phyloP scores from a whole-genome alignment of 2,888 invertebrate genomes.

The Brassicogethes aeneus region DNA sequence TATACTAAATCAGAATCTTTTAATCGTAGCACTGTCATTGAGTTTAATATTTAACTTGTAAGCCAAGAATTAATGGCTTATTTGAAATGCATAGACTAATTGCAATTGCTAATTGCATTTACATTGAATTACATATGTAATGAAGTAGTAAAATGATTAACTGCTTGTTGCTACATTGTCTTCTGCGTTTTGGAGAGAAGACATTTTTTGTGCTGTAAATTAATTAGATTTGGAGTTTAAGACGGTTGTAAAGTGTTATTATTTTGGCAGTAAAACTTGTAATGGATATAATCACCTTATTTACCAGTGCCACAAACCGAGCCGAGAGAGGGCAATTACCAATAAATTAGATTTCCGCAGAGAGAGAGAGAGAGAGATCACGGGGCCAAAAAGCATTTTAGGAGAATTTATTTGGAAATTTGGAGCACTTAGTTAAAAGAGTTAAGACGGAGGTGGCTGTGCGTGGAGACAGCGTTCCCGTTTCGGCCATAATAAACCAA shows the following conservation, averaged over 20 bases:
- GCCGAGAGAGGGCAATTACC: neutral
- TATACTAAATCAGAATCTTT: too few species aligned
- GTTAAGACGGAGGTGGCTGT: neutral
- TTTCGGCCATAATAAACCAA: conserved; percentile 22
- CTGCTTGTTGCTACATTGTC: neutral
- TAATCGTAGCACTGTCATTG: neutral
- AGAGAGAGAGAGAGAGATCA: too few species aligned
- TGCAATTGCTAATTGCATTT: neutral
- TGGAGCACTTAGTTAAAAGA: neutral
- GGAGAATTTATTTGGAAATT: neutral
- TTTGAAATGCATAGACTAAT: neutral
- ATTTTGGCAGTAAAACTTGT: too few species aligned
- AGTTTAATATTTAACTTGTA: neutral
- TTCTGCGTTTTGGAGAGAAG: too few species aligned
- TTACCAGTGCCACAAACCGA: neutral
- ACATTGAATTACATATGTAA: neutral
- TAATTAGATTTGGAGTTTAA: too few species aligned
- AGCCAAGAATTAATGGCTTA: conserved; percentile 1
- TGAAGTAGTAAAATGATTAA: neutral
- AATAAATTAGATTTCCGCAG: neutral
- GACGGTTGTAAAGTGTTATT: too few species aligned
- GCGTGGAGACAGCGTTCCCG: neutral
- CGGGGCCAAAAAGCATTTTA: too few species aligned
- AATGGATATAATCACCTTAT: neutral
- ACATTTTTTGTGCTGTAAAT: too few species aligned